These are phyloP conservation scores for Oplegnathus fasciatus DNA, from an alignment of 2,113 vertebrate genomes.

Conservation along the genomic window DNA sequence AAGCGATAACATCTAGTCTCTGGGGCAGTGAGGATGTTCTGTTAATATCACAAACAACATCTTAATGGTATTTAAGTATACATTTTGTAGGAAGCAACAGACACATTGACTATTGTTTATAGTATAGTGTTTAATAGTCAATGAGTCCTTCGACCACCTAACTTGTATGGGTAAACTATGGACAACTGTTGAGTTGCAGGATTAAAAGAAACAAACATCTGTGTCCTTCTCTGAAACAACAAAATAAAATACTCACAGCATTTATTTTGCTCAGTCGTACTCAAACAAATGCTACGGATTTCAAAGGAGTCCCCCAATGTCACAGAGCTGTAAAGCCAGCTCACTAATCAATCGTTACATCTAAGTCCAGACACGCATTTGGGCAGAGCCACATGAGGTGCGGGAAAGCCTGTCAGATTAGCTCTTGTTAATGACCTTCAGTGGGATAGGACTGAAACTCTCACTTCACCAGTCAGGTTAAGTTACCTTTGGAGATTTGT, in stretches of 20 bases:
- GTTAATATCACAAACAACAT: slow-evolving; percentile 24
- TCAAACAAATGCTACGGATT: slow-evolving; percentile 17
- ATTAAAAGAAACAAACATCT: not conserved
- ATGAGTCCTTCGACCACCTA: not conserved
- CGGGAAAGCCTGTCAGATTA: slow-evolving; percentile 19
- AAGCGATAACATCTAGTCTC: slow-evolving; percentile 8
- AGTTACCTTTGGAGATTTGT: not conserved
- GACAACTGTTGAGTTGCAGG: not conserved
- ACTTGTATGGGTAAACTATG: not conserved
- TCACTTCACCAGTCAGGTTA: not conserved
- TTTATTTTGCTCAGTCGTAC: slow-evolving; percentile 24
- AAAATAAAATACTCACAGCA: not conserved
- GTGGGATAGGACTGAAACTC: slow-evolving; percentile 7
- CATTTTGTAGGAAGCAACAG: slow-evolving; percentile 18
- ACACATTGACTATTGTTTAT: not conserved
- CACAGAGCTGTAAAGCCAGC: slow-evolving; percentile 42
- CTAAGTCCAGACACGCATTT: slow-evolving; percentile 24
- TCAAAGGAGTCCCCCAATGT: slow-evolving; percentile 11
- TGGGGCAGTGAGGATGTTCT: slow-evolving; percentile 5
- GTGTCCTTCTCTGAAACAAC: slow-evolving; percentile 4
- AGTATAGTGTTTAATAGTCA: too few relatives aligned
- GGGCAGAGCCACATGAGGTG: slow-evolving; percentile 28
- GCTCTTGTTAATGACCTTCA: slow-evolving; percentile 39
- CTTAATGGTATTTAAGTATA: slow-evolving; percentile 38
- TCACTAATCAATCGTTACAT: slow-evolving; percentile 37